phyloP scores from a whole-genome alignment of 2,797 vertebrate genomes.

The Platyrinchus mystaceus region DNA sequence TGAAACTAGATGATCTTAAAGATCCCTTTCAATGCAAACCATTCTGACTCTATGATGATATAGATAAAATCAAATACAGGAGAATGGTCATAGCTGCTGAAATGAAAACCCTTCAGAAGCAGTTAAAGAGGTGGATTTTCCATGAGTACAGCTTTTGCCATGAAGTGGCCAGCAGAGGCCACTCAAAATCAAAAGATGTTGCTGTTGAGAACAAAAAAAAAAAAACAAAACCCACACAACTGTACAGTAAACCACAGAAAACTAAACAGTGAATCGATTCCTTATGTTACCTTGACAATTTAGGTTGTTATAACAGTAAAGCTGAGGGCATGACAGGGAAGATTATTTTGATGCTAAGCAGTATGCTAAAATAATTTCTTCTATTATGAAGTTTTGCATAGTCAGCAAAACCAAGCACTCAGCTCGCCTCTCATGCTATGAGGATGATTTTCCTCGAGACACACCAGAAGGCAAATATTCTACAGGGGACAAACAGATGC shows the following conservation, averaged over 20 bases:
- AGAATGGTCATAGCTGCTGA: background rate
- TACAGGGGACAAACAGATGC: background rate
- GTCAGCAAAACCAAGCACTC: background rate
- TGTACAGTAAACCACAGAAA: background rate
- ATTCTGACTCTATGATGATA: background rate
- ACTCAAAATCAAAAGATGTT: conserved; percentile 62
- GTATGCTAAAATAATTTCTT: background rate
- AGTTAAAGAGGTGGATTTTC: background rate
- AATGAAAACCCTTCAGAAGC: conserved; percentile 32
- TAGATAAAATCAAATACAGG: background rate
- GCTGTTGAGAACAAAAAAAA: background rate
- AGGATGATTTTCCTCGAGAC: background rate
- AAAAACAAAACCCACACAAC: background rate
- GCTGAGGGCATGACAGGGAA: background rate
- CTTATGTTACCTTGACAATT: conserved; percentile 43
- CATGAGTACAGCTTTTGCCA: conserved; percentile 1
- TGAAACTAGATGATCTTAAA: background rate
- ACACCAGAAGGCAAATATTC: background rate
- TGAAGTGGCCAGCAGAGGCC: conserved; percentile 62
- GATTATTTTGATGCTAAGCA: background rate
- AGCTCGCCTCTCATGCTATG: background rate
- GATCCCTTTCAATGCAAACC: background rate
- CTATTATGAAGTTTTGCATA: background rate
- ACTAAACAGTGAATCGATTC: conserved; percentile 23
- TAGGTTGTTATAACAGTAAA: background rate